A percentile compares a stretch with the other conserved stretches of the same genome.
These are phyloP conservation scores for Protophormia terraenovae DNA, from an alignment of 2,888 invertebrate genomes.

Conservation along the genomic window DNA sequence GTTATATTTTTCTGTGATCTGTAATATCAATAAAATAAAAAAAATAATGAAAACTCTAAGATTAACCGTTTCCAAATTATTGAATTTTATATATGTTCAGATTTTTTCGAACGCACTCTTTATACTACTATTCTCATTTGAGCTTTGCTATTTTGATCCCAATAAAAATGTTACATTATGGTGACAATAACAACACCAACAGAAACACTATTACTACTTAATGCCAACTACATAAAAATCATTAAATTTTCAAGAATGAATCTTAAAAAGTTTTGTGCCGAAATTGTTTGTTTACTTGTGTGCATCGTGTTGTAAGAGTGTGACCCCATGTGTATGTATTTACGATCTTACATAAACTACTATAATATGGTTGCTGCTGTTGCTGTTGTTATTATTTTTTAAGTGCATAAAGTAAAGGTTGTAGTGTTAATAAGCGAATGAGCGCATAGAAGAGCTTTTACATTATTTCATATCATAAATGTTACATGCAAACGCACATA, in stretches of 20 bases:
- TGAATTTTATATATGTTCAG: too few relatives aligned
- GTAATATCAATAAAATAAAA: too few relatives aligned
- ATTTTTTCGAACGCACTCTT: too few relatives aligned
- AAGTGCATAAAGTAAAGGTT: background rate
- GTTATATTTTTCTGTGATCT: too few relatives aligned
- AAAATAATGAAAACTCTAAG: too few relatives aligned
- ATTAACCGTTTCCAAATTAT: too few relatives aligned
- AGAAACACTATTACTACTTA: background rate
- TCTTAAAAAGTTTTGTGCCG: background rate
- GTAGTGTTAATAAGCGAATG: too few relatives aligned
- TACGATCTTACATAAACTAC: background rate
- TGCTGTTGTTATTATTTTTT: background rate
- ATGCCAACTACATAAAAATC: slow-evolving; percentile 33
- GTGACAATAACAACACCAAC: background rate
- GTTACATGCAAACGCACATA: background rate
- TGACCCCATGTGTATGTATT: background rate
- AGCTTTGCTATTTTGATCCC: background rate
- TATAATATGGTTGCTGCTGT: background rate
- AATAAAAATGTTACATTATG: background rate
- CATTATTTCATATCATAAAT: background rate
- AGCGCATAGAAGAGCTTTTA: too few relatives aligned
- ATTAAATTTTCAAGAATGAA: slow-evolving; percentile 26
- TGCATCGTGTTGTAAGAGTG: background rate
- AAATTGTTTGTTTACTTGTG: background rate
- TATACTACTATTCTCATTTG: background rate